Percentiles rank a stretch among this genome's conserved stretches.
phyloP scores from a whole-genome alignment of 2,888 invertebrate species.

The Drosophila ochracea region DNA sequence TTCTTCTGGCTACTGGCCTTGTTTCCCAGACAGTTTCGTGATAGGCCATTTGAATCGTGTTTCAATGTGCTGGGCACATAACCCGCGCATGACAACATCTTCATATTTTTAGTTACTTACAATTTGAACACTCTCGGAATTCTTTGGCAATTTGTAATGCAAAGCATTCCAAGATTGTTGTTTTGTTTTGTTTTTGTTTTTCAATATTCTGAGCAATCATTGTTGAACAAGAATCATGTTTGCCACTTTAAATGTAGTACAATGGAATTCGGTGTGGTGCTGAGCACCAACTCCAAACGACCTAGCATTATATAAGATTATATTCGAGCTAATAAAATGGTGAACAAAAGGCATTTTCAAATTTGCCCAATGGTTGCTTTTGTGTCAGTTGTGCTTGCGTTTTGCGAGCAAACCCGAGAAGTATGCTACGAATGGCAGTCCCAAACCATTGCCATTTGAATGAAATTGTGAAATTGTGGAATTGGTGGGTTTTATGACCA shows the following conservation, averaged over 20 bases:
- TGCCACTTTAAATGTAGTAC: neutral
- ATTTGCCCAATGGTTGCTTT: constrained; percentile 17
- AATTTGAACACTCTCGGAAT: neutral
- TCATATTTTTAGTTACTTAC: neutral
- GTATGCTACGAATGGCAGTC: constrained; percentile 33
- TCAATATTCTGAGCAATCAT: neutral
- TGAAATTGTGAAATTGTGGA: constrained; percentile 3
- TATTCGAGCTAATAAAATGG: constrained; percentile 52
- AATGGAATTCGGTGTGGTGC: constrained; percentile 12
- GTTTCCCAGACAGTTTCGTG: neutral
- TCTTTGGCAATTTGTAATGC: neutral
- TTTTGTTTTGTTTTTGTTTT: neutral
- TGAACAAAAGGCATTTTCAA: constrained; percentile 46
- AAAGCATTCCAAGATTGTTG: neutral
- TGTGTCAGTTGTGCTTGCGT: constrained; percentile 17
- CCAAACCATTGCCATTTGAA: constrained; percentile 18
- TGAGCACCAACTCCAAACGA: neutral
- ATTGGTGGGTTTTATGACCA: constrained; percentile 64
- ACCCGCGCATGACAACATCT: constrained; percentile 7
- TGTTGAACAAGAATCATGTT: neutral
- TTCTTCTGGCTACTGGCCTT: neutral
- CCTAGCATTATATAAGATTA: constrained; percentile 40
- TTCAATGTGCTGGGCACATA: constrained; percentile 8
- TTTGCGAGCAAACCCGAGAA: constrained; percentile 20
- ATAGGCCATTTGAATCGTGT: neutral